Evolutionary conservation across 2,113 vertebrate species (phyloP), one percentile per base, ranked within the genome.

Genomic region (Heteronetta atricapilla): DNA sequence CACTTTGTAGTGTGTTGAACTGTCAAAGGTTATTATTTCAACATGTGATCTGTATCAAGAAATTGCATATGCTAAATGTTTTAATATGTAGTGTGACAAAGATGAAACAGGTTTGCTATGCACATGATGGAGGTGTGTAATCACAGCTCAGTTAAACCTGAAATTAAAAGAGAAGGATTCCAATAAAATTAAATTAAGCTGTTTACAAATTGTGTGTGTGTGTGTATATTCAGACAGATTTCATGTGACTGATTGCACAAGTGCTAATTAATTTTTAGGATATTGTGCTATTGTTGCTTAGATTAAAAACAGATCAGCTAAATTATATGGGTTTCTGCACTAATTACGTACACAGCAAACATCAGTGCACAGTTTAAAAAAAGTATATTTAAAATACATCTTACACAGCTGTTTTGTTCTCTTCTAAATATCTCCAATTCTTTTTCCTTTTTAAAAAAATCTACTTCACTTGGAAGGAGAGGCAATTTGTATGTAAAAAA

Each of bases 171-270:
- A 88, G 36, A 89, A 82, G 28, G n/a, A 85, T 84, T 94, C 53
- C 33, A 77, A 90, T 79, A 93, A 96, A 95, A 95, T 87, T 77
- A 96, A 95, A 95, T 87, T 77, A 94, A 78, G 33, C 66, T 94
- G 73, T 94, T 96, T 88, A 79, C 66, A 75, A 52, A 25, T 52
- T 26, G 12, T 26, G 13, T 52, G 23, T 52, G 23, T 52, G 50
- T 52, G n/a, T 60, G 9, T 60, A 10, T 60, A 34, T 33, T 66
- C 23, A 59, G 28, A 94, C 22, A 68, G 44, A 50, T 31, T 84
- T 89, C 40, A 40, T 38, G 36, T 78, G 70, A 58, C 70, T 89
- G 40, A 62, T 91, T 92, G 36, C 25, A 55, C 15, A 85, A 64
- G 8, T 38, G 40, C 29, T 80, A 81, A 74, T 93, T 94, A 0